A percentile compares a stretch with the other conserved stretches of the same genome.
phyloP scores from a whole-genome alignment of 2,113 vertebrate species.

The Paracanthobrama guichenoti region DNA sequence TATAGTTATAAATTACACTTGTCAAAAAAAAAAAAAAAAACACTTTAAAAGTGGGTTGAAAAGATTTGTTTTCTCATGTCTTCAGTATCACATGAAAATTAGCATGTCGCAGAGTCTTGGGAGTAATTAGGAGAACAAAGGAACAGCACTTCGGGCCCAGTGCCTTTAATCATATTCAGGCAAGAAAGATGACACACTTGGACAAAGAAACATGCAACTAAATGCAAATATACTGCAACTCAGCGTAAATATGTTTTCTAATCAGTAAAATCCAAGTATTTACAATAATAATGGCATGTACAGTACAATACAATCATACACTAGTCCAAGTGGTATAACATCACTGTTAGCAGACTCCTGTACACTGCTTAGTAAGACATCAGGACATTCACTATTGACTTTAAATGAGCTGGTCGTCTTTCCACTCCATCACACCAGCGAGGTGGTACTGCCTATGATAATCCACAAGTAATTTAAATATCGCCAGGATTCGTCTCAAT shows the following conservation, averaged over 20 bases:
- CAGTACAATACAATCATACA: constrained; percentile 49
- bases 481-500: background rate
- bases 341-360: constrained; percentile 32
- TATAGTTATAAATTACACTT: constrained; percentile 13
- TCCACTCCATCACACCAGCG: constrained; percentile 20
- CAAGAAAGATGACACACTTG: constrained; percentile 53
- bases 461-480: constrained; percentile 15
- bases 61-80: constrained; percentile 22
- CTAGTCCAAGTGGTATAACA: constrained; percentile 44
- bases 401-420: constrained; percentile 29
- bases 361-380: constrained; percentile 42
- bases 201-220: constrained; percentile 60
- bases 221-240: constrained; percentile 59
- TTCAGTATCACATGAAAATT: background rate
- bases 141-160: constrained; percentile 41
- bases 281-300: constrained; percentile 54
- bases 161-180: constrained; percentile 58
- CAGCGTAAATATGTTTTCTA: constrained; percentile 47
- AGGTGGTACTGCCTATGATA: constrained; percentile 36
- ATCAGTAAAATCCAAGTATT: constrained; percentile 53
- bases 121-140: constrained; percentile 34
- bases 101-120: background rate
- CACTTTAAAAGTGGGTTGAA: constrained; percentile 2
- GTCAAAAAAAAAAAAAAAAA: background rate
- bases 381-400: constrained; percentile 38